Percentiles rank a stretch among this genome's conserved stretches.
These are phyloP conservation scores for Drosophila hawaiiensis DNA, from an alignment of 2,888 invertebrate species.

Conservation along the genomic window DNA sequence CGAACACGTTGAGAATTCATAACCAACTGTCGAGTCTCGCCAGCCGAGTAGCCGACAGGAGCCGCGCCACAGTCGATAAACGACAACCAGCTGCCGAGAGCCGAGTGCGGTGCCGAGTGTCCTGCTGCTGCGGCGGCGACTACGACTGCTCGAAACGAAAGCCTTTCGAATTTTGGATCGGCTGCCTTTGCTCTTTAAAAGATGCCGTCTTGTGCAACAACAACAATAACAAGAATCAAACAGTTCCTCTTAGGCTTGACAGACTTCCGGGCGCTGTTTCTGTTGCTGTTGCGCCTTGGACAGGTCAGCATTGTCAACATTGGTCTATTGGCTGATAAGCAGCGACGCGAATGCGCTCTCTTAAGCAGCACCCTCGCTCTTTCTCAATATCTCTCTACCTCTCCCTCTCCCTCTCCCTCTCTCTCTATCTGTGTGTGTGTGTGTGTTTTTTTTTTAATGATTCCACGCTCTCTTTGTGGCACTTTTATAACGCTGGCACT, in stretches of 20 bases:
- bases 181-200: constrained; percentile 32
- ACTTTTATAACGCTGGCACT: constrained; percentile 45
- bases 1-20: constrained; percentile 83
- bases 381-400: not conserved
- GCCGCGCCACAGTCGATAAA: constrained; percentile 24
- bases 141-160: constrained; percentile 33
- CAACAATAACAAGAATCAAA: constrained; percentile 5
- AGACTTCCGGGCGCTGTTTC: constrained; percentile 57
- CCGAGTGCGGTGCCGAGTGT: constrained; percentile 9
- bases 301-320: constrained; percentile 64
- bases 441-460: not conserved
- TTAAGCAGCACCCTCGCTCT: constrained; percentile 11
- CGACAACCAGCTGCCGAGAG: constrained; percentile 13
- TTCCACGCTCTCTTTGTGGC: constrained; percentile 28
- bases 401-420: not conserved
- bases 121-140: not conserved
- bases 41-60: constrained; percentile 44
- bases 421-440: not conserved
- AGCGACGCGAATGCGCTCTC: constrained; percentile 27
- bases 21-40: constrained; percentile 80
- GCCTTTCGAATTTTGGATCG: constrained; percentile 44
- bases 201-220: constrained; percentile 36
- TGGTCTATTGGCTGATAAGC: constrained; percentile 51
- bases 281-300: constrained; percentile 58
- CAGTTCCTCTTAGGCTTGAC: constrained; percentile 20